Conservation (phyloP, 1,140 invertebrate species). For the Aplysia californica region DNA sequence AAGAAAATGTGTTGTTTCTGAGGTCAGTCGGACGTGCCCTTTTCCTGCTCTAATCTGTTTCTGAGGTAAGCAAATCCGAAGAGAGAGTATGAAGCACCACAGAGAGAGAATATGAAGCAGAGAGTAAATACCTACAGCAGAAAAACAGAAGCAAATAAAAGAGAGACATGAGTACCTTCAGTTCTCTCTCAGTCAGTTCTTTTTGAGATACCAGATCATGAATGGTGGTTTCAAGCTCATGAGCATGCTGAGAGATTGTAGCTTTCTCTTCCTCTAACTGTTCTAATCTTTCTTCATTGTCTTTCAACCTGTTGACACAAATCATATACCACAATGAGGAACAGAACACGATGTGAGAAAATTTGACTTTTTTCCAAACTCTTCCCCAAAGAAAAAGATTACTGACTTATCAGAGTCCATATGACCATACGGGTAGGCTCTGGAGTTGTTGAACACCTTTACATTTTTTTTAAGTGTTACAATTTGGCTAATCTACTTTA, state of each 20-base stretch:
- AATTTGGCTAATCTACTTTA: too few species aligned
- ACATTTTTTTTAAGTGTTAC: too few species aligned
- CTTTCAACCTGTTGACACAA: slow-evolving; percentile 43
- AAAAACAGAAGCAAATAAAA: too few species aligned
- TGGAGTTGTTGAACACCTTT: not conserved
- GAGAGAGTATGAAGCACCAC: too few species aligned
- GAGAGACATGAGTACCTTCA: too few species aligned
- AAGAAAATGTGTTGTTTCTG: too few species aligned
- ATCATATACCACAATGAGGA: not conserved
- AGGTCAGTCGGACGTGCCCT: too few species aligned
- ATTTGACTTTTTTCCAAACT: not conserved
- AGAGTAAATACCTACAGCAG: too few species aligned
- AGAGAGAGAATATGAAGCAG: too few species aligned
- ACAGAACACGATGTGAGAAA: not conserved
- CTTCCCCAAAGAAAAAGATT: not conserved
- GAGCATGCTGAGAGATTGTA: slow-evolving; percentile 54
- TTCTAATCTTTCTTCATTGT: slow-evolving; percentile 47
- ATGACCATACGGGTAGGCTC: too few species aligned
- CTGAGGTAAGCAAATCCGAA: too few species aligned
- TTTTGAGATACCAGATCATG: slow-evolving; percentile 59
- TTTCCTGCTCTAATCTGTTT: too few species aligned
- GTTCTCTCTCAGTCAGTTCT: slow-evolving; percentile 61
- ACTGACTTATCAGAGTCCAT: not conserved
- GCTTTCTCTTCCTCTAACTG: slow-evolving; percentile 55
- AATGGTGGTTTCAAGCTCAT: slow-evolving; percentile 55